A percentile compares a stretch with the other conserved stretches of the same genome.
These are phyloP conservation scores for Apolygus lucorum DNA, from an alignment of 1,140 invertebrate genomes.

Conservation along the genomic window DNA sequence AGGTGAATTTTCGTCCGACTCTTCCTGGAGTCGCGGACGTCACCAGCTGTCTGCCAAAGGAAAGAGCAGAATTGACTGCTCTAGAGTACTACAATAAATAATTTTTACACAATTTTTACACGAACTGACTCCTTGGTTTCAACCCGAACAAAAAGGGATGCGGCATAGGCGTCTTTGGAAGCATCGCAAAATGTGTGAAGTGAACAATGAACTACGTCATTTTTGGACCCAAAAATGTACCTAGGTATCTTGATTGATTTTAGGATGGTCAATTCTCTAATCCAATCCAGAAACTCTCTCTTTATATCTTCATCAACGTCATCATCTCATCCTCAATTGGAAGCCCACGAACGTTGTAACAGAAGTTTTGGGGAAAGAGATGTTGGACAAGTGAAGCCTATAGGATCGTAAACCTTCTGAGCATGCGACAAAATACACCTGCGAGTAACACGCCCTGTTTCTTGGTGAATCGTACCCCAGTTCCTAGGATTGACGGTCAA, in stretches of 20 bases:
- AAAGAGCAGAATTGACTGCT: no score
- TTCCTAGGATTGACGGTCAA: background rate
- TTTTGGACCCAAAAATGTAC: background rate
- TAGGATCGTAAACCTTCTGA: background rate
- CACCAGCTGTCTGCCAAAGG: no score
- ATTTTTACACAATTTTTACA: constrained; percentile 28
- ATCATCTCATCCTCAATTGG: background rate
- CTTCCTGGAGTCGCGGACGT: no score
- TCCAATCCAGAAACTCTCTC: background rate
- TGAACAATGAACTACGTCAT: background rate
- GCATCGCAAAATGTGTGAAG: constrained; percentile 38
- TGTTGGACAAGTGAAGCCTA: background rate
- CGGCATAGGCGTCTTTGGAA: constrained; percentile 34
- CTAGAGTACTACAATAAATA: no score
- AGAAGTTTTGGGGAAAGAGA: background rate
- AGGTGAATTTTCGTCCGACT: no score
- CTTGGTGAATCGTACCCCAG: background rate
- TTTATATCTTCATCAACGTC: background rate
- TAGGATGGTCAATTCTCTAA: background rate
- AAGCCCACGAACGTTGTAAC: background rate
- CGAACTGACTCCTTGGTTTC: constrained; percentile 35
- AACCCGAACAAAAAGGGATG: constrained; percentile 30
- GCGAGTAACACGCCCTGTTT: background rate
- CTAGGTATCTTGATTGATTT: background rate
- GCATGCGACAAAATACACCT: background rate